Percentiles rank a stretch among this genome's conserved stretches.
Conservation (phyloP, 1,140 invertebrate genomes). For the Laupala kohalensis region DNA sequence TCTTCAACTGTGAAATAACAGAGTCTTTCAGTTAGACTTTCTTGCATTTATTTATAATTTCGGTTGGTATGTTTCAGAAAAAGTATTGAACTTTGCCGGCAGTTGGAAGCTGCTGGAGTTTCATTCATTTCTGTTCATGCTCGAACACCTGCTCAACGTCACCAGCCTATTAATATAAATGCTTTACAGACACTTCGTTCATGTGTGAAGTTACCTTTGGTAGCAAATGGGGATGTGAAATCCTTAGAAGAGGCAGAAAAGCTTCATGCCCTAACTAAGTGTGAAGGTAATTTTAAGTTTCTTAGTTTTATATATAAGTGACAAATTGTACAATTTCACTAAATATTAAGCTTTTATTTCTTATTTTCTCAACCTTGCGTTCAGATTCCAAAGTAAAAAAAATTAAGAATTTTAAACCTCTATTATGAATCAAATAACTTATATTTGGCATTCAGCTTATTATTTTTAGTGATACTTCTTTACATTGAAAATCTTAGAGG, state of each 20-base stretch:
- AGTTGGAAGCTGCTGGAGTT: conserved; percentile 69
- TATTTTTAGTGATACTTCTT: too few species aligned
- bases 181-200: conserved; percentile 60
- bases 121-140: conserved; percentile 86
- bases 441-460: too few species aligned
- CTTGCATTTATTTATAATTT: not conserved
- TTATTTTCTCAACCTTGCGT: too few species aligned
- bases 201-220: conserved; percentile 59
- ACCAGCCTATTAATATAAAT: conserved; percentile 60
- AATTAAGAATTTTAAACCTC: too few species aligned
- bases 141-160: conserved; percentile 63
- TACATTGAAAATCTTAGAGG: too few species aligned
- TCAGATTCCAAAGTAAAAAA: too few species aligned
- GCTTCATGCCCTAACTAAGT: conserved; percentile 51
- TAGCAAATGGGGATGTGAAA: conserved; percentile 85
- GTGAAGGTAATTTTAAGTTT: conserved; percentile 54
- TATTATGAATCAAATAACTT: too few species aligned
- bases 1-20: too few species aligned
- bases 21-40: not conserved
- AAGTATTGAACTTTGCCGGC: conserved; percentile 61
- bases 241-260: conserved; percentile 50
- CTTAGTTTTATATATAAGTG: too few species aligned
- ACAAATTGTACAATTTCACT: too few species aligned
- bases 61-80: conserved; percentile 24
- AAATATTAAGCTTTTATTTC: too few species aligned